Evolutionary conservation across 2,113 vertebrate genomes (phyloP).

Genomic region (Hydropotes inermis): DNA sequence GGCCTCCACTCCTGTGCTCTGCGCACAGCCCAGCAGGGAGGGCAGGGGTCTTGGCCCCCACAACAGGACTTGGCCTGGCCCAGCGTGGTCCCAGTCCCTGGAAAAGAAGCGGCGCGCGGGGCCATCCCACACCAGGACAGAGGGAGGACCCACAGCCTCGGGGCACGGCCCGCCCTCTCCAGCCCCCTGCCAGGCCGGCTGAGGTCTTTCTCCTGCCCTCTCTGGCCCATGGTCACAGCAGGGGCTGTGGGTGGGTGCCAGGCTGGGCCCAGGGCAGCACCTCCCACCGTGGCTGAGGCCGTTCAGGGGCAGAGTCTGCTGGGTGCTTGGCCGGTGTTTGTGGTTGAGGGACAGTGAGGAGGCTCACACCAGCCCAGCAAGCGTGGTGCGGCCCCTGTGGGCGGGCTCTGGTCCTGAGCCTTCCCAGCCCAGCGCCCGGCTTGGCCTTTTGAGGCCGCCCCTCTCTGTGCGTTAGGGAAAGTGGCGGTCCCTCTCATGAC

Average conservation of each 20-base stretch:
- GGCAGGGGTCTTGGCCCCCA: not conserved
- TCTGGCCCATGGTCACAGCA: not conserved
- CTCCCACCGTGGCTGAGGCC: not conserved
- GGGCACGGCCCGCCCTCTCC: not conserved
- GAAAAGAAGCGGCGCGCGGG: fast-evolving
- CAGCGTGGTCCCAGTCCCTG: not conserved
- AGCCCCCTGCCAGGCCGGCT: not conserved
- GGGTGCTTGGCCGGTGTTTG: not conserved
- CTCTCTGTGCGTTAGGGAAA: not conserved
- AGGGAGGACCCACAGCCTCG: not conserved
- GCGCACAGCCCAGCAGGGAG: fast-evolving
- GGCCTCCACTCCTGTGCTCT: not conserved
- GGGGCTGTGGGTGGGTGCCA: not conserved
- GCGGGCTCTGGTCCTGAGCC: not conserved
- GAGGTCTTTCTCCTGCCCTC: not conserved
- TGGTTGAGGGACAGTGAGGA: not conserved
- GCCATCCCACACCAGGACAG: not conserved
- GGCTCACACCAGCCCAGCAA: not conserved
- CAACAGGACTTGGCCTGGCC: not conserved
- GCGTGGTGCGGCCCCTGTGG: not conserved
- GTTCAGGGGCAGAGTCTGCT: fast-evolving
- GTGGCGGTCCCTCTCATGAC: not conserved
- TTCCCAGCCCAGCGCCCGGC: not conserved
- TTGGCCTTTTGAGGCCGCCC: not conserved
- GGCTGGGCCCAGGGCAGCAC: not conserved